These are phyloP conservation scores for Cassiopea xamachana DNA, from an alignment of 30 jellyfish, hydroid and myxozoan species.

Conservation along the genomic window DNA sequence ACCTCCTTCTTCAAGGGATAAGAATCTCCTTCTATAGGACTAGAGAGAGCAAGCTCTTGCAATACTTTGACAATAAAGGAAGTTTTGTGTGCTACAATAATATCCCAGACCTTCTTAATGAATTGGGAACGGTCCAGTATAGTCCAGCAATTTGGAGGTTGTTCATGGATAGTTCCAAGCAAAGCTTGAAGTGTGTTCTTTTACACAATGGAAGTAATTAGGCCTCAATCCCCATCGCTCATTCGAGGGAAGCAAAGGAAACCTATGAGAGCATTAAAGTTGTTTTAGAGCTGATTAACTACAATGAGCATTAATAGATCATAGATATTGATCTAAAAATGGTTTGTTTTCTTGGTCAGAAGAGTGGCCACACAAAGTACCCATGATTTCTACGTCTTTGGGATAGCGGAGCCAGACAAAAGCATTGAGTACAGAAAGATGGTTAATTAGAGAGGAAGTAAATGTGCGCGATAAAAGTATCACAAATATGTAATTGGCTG, in stretches of 20 bases:
- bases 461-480: neutral
- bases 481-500: neutral
- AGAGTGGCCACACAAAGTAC: conserved; percentile 37
- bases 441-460: neutral
- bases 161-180: neutral
- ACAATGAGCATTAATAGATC: neutral
- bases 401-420: neutral
- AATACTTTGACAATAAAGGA: neutral
- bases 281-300: neutral
- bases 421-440: neutral
- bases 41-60: neutral
- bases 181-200: neutral
- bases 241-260: neutral
- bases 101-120: neutral
- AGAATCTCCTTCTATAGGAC: neutral
- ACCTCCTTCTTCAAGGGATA: neutral
- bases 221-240: neutral
- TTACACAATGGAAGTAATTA: neutral
- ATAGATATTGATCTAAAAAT: conserved; percentile 12
- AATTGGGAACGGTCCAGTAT: neutral
- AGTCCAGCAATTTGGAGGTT: neutral
- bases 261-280: neutral
- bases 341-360: conserved; percentile 31
- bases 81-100: neutral
- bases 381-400: conserved; percentile 25